phyloP scores from a whole-genome alignment of 2,797 vertebrate genomes.

The Meda fulgida region DNA sequence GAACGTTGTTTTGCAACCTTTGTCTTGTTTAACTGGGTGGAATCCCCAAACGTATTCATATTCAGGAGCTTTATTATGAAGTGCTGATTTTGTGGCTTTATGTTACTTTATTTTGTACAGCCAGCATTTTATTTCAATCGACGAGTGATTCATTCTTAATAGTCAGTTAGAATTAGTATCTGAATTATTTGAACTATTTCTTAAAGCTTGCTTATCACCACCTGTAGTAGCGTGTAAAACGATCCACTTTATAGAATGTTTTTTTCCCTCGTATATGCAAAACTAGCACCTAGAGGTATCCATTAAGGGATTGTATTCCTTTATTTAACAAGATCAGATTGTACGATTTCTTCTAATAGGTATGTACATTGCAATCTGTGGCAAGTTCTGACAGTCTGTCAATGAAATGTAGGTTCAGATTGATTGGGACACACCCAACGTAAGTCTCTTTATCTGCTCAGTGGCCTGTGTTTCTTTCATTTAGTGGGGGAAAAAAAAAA shows the following conservation, averaged over 20 bases:
- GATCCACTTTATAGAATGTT: not conserved
- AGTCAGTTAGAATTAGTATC: not conserved
- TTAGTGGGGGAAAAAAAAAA: not conserved
- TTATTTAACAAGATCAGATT: conserved; percentile 28
- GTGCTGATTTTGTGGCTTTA: not conserved
- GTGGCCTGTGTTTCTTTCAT: conserved; percentile 24
- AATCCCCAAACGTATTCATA: not conserved
- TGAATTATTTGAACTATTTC: not conserved
- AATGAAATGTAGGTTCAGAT: conserved; percentile 37
- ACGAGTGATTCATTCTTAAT: not conserved
- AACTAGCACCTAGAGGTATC: conserved; percentile 25
- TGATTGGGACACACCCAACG: conserved; percentile 32
- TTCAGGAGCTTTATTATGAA: not conserved
- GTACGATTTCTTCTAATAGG: conserved; percentile 26
- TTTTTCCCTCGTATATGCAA: conserved; percentile 11
- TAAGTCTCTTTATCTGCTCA: conserved; percentile 13
- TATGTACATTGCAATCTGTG: conserved; percentile 24
- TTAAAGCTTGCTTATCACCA: conserved; percentile 6
- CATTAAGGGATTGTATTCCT: conserved; percentile 44
- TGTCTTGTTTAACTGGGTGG: not conserved
- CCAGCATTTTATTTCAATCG: not conserved
- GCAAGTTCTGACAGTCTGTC: conserved; percentile 50
- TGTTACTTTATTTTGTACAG: not conserved
- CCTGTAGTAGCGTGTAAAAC: not conserved
- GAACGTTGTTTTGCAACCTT: not conserved